Percentiles rank a stretch among this genome's conserved stretches.
Conservation (phyloP, 2,797 vertebrate species). For the Hapalemur alaotrensis region DNA sequence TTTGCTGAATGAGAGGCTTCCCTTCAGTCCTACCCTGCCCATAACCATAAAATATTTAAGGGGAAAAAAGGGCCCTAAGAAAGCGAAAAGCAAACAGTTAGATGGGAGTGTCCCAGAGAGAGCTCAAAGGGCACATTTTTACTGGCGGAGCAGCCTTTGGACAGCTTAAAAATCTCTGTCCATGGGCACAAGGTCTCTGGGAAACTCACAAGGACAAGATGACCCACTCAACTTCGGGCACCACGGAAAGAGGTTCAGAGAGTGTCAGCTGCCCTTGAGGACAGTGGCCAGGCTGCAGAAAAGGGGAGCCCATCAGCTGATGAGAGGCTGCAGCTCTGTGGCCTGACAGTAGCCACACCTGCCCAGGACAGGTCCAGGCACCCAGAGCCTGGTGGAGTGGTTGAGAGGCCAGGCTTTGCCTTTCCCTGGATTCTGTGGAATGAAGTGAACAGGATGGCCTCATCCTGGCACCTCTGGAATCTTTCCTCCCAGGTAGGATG, state of each 20-base stretch:
- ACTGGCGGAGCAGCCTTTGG: background rate
- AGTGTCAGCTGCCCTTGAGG: background rate
- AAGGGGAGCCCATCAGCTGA: background rate
- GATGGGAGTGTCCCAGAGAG: background rate
- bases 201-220: background rate
- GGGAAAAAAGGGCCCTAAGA: background rate
- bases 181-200: background rate
- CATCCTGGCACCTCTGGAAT: background rate
- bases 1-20: background rate
- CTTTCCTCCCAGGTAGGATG: background rate
- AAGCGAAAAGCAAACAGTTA: constrained; percentile 11
- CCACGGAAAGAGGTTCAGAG: background rate
- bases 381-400: background rate
- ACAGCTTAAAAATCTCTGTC: background rate
- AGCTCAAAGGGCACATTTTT: constrained; percentile 42
- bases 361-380: background rate
- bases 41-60: constrained; percentile 43
- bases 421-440: background rate
- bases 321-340: background rate
- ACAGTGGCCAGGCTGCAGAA: background rate
- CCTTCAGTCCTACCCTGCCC: background rate
- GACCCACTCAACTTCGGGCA: background rate
- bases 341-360: background rate
- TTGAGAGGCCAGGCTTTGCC: background rate
- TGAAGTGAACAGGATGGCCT: background rate